Evolutionary conservation across 2,113 vertebrate genomes (phyloP).

Genomic region (Sarotherodon lohbergeri): DNA sequence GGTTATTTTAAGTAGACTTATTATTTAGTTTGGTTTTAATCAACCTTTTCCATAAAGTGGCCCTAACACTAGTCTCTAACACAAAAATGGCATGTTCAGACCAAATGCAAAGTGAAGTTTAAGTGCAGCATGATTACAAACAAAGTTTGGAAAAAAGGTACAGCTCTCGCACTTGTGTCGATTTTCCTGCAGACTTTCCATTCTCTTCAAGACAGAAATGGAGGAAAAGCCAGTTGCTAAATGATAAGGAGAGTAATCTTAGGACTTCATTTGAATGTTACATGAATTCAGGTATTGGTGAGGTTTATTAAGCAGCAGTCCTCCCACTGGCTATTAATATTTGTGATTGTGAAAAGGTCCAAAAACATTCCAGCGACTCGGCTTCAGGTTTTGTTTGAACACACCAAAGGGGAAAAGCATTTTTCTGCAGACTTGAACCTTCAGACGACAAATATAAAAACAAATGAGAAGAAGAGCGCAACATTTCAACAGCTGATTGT

Average conservation of each 20-base stretch:
- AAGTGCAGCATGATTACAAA: neutral
- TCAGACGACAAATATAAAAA: neutral
- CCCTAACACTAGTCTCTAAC: neutral
- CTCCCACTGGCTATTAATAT: neutral
- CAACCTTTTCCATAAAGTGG: neutral
- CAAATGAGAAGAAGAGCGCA: neutral
- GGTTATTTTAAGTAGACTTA: neutral
- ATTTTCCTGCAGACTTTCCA: neutral
- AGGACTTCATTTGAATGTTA: neutral
- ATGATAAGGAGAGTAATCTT: neutral
- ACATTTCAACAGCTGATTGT: slow-evolving; percentile 20
- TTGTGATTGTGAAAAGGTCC: neutral
- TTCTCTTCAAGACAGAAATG: neutral
- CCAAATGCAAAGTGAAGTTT: neutral
- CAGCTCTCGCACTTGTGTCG: too few species aligned
- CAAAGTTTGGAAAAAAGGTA: neutral
- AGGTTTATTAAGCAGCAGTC: neutral
- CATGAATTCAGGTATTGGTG: neutral
- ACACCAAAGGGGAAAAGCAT: neutral
- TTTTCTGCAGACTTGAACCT: neutral
- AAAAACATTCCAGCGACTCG: neutral
- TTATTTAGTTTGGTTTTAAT: neutral
- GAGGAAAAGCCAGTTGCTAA: neutral
- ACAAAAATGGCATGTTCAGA: neutral
- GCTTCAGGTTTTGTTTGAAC: neutral